Evolutionary conservation across 2,797 vertebrate genomes (phyloP).

Genomic region (Pagetopsis macropterus): DNA sequence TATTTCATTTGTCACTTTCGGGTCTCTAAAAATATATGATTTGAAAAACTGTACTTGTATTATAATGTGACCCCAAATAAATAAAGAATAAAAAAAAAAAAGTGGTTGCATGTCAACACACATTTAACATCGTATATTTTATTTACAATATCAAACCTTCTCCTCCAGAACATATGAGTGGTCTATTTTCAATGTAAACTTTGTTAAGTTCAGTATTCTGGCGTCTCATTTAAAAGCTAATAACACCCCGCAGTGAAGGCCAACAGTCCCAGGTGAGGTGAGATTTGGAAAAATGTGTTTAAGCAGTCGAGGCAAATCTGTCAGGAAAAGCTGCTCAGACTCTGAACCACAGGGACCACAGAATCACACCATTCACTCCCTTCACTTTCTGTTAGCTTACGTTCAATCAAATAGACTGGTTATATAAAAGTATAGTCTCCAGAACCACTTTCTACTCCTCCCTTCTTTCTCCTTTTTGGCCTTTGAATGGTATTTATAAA

Average conservation of each 20-base stretch:
- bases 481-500: constrained; percentile 6
- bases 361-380: constrained; percentile 12
- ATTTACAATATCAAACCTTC: background rate
- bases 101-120: no score
- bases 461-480: background rate
- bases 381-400: constrained; percentile 14
- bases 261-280: constrained; percentile 25
- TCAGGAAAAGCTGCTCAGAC: constrained; percentile 40
- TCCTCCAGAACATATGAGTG: background rate
- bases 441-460: background rate
- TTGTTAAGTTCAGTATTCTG: background rate
- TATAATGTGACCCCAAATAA: no score
- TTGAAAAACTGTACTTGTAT: no score
- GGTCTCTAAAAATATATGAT: no score
- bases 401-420: constrained; percentile 6
- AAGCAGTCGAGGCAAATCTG: constrained; percentile 22
- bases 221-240: constrained; percentile 45
- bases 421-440: background rate
- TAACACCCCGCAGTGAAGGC: constrained; percentile 22
- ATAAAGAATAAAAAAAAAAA: no score
- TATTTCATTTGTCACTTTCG: no score
- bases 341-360: constrained; percentile 25
- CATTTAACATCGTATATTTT: background rate
- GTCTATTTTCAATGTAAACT: constrained; percentile 23
- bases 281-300: constrained; percentile 30